phyloP scores from a whole-genome alignment of 2,113 vertebrate genomes.

The Craseonycteris thonglongyai region DNA sequence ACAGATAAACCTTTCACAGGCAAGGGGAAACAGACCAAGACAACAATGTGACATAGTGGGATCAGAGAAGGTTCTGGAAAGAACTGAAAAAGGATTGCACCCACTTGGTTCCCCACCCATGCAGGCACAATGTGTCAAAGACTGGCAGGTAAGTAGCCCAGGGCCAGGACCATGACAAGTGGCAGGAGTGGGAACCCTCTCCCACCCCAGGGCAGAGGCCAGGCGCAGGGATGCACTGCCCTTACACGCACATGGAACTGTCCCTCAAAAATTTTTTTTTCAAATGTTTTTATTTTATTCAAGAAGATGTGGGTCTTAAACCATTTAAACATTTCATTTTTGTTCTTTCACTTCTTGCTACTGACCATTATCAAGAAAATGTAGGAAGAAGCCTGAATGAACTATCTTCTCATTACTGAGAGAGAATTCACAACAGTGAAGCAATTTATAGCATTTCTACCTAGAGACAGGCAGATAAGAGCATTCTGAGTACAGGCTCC shows the following conservation, averaged over 20 bases:
- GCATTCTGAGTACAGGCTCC: neutral
- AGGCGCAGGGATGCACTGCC: neutral
- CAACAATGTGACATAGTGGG: neutral
- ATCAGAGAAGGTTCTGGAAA: neutral
- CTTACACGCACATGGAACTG: neutral
- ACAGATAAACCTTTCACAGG: neutral
- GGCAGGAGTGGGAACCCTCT: neutral
- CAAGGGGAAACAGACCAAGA: neutral
- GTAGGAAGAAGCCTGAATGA: neutral
- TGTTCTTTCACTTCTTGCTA: neutral
- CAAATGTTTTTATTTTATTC: neutral
- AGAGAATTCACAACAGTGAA: neutral
- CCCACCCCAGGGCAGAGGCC: neutral
- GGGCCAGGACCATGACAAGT: neutral
- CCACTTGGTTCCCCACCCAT: neutral
- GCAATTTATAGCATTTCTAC: neutral
- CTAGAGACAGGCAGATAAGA: neutral
- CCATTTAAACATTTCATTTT: neutral
- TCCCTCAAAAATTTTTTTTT: no score
- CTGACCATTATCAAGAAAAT: neutral
- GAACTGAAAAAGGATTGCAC: neutral
- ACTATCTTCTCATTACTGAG: neutral
- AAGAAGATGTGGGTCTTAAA: neutral
- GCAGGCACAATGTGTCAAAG: neutral
- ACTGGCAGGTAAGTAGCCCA: neutral